Conservation (phyloP, 2,888 invertebrate genomes). For the Dermolepida albohirtum region DNA sequence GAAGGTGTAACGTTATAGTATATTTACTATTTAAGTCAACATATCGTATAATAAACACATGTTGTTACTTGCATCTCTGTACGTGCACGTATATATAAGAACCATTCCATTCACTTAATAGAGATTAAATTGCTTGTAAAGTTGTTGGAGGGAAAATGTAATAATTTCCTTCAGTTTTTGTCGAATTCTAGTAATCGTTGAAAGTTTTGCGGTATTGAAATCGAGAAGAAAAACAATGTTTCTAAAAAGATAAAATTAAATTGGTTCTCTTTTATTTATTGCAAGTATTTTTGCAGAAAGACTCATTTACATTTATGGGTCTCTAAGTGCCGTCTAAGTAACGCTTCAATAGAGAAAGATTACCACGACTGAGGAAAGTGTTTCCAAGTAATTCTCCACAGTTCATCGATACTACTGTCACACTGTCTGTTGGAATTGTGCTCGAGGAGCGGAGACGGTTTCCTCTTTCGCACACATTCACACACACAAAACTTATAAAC, state of each 20-base stretch:
- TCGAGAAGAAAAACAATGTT: slow-evolving; percentile 14
- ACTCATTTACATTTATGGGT: slow-evolving; percentile 6
- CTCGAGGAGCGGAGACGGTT: too few species aligned
- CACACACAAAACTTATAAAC: too few species aligned
- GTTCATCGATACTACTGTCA: too few species aligned
- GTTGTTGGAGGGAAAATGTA: not conserved
- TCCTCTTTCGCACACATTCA: too few species aligned
- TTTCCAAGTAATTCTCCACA: too few species aligned
- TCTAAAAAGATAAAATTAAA: not conserved
- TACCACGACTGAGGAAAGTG: too few species aligned
- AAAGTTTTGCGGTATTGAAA: slow-evolving; percentile 16
- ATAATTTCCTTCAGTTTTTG: slow-evolving; percentile 15
- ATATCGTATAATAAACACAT: too few species aligned
- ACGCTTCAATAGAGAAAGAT: too few species aligned
- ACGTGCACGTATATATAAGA: too few species aligned
- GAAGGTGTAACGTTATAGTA: slow-evolving; percentile 13
- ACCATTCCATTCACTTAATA: slow-evolving; percentile 41
- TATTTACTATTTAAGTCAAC: slow-evolving; percentile 31
- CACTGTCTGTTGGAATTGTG: too few species aligned
- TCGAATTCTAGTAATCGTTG: slow-evolving; percentile 15
- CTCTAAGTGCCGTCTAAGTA: too few species aligned
- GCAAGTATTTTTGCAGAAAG: slow-evolving; percentile 4
- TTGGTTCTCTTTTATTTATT: not conserved
- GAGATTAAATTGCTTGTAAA: slow-evolving; percentile 36
- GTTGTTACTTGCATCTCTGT: too few species aligned